Percentiles rank a stretch among this genome's conserved stretches.
Conservation (phyloP, 2,888 invertebrate genomes). For the Epinotia demarniana region DNA sequence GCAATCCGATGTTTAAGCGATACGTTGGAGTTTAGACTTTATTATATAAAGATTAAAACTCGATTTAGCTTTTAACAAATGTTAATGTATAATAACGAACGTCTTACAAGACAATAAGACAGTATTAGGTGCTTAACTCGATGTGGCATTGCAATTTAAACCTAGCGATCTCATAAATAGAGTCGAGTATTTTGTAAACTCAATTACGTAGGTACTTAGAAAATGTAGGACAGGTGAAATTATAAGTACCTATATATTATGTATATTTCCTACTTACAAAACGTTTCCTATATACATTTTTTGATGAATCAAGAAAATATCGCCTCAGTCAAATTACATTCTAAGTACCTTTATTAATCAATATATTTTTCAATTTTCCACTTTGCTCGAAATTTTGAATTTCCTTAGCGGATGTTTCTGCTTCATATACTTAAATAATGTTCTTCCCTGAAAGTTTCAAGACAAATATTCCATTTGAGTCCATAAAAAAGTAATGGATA, state of each 20-base stretch:
- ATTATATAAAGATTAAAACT: not conserved
- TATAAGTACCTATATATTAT: not conserved
- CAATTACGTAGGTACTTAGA: not conserved
- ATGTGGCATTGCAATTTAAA: not conserved
- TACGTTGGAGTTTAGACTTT: slow-evolving; percentile 4
- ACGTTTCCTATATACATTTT: not conserved
- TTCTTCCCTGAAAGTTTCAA: too few relatives aligned
- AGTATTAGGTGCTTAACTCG: slow-evolving; percentile 19
- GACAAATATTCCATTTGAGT: too few relatives aligned
- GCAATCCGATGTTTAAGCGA: not conserved
- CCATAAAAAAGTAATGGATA: too few relatives aligned
- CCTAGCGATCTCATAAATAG: not conserved
- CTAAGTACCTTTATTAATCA: too few relatives aligned
- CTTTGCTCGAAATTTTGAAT: too few relatives aligned
- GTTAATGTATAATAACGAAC: slow-evolving; percentile 27
- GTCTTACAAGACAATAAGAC: slow-evolving; percentile 33
- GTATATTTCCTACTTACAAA: not conserved
- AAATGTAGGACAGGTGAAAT: not conserved
- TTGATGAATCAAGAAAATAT: too few relatives aligned
- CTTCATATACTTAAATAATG: too few relatives aligned
- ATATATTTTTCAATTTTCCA: too few relatives aligned
- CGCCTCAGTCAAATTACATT: too few relatives aligned
- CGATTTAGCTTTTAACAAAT: slow-evolving; percentile 1
- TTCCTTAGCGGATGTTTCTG: too few relatives aligned
- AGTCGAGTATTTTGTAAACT: not conserved